Percentiles rank a stretch among this genome's conserved stretches.
Conservation (phyloP, 2,888 invertebrate species). For the Dicycla oo region DNA sequence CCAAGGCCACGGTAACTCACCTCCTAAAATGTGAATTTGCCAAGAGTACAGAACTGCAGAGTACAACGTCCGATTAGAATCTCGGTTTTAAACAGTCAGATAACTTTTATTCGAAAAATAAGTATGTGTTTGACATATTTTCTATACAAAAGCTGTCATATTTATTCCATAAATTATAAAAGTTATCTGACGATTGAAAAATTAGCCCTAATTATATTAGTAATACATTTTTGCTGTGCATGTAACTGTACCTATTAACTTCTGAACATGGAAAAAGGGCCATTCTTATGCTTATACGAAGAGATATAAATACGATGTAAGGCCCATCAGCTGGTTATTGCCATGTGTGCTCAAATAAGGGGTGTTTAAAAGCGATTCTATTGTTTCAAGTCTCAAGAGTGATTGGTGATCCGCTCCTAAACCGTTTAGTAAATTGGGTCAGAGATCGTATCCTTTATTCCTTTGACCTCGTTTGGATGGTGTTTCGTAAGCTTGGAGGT, state of each 20-base stretch:
- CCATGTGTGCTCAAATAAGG: conserved; percentile 5
- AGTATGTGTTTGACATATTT: too few species aligned
- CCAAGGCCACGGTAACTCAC: too few species aligned
- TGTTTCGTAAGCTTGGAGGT: conserved; percentile 14
- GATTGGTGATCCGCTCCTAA: conserved; percentile 28
- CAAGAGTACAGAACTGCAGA: too few species aligned
- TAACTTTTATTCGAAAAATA: too few species aligned
- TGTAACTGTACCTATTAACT: neutral
- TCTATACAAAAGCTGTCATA: too few species aligned
- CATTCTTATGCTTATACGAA: conserved; percentile 8
- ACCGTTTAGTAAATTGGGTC: conserved; percentile 48
- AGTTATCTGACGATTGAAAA: too few species aligned
- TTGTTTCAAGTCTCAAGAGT: conserved; percentile 29
- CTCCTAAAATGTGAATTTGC: too few species aligned
- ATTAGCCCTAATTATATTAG: too few species aligned
- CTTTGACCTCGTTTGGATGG: conserved; percentile 41
- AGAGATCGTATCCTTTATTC: conserved; percentile 43
- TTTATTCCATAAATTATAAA: too few species aligned
- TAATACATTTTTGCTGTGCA: neutral
- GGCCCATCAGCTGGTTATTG: conserved; percentile 13
- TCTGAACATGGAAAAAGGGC: neutral
- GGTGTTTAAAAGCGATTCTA: conserved; percentile 31
- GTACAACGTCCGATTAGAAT: too few species aligned
- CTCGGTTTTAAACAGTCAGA: too few species aligned
- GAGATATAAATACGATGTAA: conserved; percentile 11